Conservation (phyloP, 2,797 vertebrate genomes). For the Emys orbicularis region DNA sequence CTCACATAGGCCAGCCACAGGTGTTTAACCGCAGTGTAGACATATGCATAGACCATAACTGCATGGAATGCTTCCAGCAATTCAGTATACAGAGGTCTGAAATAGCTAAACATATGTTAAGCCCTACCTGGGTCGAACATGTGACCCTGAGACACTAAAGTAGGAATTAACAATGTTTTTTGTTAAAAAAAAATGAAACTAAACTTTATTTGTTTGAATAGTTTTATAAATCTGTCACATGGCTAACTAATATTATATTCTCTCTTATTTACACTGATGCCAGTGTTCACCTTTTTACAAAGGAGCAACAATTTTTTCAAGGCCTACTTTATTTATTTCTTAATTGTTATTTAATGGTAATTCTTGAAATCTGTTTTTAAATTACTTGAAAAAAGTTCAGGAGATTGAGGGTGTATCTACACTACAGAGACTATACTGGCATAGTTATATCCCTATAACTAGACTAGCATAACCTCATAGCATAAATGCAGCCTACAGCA, state of each 20-base stretch:
- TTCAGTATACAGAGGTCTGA: neutral
- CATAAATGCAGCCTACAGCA: too few relatives aligned
- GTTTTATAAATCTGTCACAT: neutral
- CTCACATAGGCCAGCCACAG: too few relatives aligned
- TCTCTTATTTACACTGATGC: neutral
- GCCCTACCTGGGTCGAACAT: neutral
- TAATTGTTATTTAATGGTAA: neutral
- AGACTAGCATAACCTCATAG: too few relatives aligned
- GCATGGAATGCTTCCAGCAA: neutral
- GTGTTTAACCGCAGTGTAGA: too few relatives aligned
- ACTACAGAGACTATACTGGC: too few relatives aligned
- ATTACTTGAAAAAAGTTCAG: neutral
- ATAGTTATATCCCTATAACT: too few relatives aligned
- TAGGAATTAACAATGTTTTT: neutral
- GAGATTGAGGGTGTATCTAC: neutral
- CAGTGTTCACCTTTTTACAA: neutral
- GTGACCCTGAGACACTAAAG: neutral
- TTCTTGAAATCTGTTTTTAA: neutral
- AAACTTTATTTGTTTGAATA: neutral
- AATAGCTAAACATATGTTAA: neutral
- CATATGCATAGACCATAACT: neutral
- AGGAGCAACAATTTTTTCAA: conserved; percentile 10
- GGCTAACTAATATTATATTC: neutral
- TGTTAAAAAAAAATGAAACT: neutral
- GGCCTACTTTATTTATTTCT: neutral